Percentiles rank a stretch among this genome's conserved stretches.
Evolutionary conservation across 2,888 invertebrate genomes (phyloP).

Genomic region (Sarcophaga rosellei): DNA sequence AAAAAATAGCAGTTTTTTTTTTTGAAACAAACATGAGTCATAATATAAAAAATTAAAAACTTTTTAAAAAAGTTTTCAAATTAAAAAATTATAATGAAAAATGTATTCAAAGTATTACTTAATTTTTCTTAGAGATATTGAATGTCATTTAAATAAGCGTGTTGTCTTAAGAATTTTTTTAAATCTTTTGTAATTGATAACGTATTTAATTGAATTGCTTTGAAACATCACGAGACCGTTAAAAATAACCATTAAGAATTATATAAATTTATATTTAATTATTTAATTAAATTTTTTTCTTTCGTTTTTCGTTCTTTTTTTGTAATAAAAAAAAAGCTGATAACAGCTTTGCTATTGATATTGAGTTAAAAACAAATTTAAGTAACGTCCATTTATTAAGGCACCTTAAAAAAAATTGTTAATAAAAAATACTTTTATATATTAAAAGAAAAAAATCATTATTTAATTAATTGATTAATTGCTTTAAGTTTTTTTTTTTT

Average conservation of each 20-base stretch:
- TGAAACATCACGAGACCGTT: slow-evolving; percentile 32
- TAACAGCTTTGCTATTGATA: slow-evolving; percentile 7
- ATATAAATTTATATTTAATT: slow-evolving; percentile 13
- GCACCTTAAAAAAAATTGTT: background rate
- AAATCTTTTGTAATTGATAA: background rate
- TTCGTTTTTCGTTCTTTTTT: background rate
- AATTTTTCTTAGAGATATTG: too few relatives aligned
- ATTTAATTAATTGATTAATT: too few relatives aligned
- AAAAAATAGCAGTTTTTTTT: background rate
- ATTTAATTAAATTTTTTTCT: background rate
- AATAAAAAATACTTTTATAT: background rate
- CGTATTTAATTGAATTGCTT: background rate
- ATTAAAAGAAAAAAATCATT: too few relatives aligned
- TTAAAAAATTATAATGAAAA: too few relatives aligned
- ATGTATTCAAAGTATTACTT: too few relatives aligned
- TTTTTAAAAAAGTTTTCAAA: too few relatives aligned
- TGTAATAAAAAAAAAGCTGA: background rate
- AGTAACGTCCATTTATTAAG: background rate
- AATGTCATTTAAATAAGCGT: background rate
- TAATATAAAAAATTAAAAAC: too few relatives aligned
- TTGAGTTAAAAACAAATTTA: background rate
- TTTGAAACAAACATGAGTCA: background rate
- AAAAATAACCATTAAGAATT: background rate
- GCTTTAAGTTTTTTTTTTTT: too few relatives aligned
- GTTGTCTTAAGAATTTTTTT: background rate